Percentiles rank a stretch among this genome's conserved stretches.
These are phyloP conservation scores for Pachycephala philippinensis DNA, from an alignment of 2,113 vertebrate species.

Conservation along the genomic window DNA sequence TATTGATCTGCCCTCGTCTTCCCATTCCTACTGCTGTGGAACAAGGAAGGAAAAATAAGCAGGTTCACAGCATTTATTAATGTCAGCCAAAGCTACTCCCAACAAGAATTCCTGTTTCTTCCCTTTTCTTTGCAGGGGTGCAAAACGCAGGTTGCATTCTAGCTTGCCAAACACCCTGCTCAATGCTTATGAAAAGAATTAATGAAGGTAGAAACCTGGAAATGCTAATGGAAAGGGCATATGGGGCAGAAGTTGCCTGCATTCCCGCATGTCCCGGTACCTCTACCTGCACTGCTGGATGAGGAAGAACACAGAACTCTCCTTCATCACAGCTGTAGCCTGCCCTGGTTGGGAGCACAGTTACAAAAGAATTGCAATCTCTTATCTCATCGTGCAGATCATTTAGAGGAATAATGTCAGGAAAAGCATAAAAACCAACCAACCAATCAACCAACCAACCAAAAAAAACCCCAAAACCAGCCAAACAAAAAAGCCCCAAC, in stretches of 20 bases:
- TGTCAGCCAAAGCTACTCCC: background rate
- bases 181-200: background rate
- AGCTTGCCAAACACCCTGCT: background rate
- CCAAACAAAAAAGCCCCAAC: background rate
- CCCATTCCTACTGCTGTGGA: background rate
- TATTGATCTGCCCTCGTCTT: background rate
- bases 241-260: rapidly evolving
- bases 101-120: background rate
- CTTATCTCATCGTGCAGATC: background rate
- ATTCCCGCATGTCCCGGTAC: background rate
- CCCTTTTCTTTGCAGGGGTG: background rate
- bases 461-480: background rate
- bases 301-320: background rate
- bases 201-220: background rate
- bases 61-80: background rate
- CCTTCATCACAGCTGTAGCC: background rate
- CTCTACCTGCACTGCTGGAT: background rate
- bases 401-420: background rate
- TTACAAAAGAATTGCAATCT: background rate
- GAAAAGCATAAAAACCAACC: background rate
- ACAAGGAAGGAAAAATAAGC: background rate
- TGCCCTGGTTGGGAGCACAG: background rate
- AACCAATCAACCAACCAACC: background rate
- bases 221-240: background rate
- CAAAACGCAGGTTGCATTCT: background rate